A percentile compares a stretch with the other conserved stretches of the same genome.
Evolutionary conservation across 2,113 vertebrate species (phyloP).

Genomic region (Barnardius zonarius): DNA sequence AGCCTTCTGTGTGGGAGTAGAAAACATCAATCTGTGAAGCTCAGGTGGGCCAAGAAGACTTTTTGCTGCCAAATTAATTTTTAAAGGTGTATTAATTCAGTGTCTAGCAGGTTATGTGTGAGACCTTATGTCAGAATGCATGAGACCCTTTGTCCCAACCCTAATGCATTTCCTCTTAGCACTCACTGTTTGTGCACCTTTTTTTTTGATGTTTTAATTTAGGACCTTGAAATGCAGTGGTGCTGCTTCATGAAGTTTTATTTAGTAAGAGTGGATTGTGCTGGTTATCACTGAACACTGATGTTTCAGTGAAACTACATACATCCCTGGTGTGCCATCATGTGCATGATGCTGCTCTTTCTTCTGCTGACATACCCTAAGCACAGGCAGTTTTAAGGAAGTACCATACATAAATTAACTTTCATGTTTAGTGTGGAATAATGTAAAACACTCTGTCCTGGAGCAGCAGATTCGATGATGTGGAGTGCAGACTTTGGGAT

Average conservation of each 20-base stretch:
- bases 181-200: background rate
- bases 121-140: background rate
- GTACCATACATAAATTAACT: background rate
- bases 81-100: background rate
- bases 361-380: background rate
- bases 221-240: background rate
- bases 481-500: background rate
- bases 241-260: background rate
- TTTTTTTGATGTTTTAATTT: background rate
- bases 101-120: background rate
- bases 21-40: background rate
- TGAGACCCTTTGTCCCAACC: background rate
- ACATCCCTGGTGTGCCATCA: background rate
- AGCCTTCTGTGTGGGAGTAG: background rate
- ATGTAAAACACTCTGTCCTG: accelerated
- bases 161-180: background rate
- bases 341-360: accelerated
- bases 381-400: background rate
- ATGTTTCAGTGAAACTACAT: background rate
- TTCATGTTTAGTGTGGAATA: background rate
- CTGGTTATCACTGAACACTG: background rate
- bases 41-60: background rate
- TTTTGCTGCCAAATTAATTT: background rate
- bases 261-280: background rate
- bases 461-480: background rate